phyloP scores from a whole-genome alignment of 2,113 vertebrate species.

The Phainopepla nitens region DNA sequence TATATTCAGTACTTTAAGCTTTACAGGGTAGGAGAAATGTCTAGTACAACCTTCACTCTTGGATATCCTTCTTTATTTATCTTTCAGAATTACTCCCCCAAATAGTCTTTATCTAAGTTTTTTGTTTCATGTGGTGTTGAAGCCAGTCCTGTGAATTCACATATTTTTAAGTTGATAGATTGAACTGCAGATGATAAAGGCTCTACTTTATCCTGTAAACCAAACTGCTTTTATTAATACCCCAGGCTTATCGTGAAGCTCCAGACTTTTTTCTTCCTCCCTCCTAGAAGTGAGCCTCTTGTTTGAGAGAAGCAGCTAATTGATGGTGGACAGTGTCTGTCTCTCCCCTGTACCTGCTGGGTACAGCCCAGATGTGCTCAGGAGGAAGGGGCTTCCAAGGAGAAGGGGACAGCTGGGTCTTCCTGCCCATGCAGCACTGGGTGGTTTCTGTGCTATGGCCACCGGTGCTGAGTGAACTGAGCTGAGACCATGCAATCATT shows the following conservation, averaged over 20 bases:
- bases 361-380: accelerated
- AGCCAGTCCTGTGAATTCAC: background rate
- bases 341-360: accelerated
- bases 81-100: background rate
- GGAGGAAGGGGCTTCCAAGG: background rate
- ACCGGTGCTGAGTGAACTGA: background rate
- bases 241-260: background rate
- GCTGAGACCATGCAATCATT: background rate
- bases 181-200: conserved; percentile 4
- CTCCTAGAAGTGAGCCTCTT: background rate
- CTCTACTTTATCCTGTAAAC: conserved; percentile 3
- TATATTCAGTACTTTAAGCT: background rate
- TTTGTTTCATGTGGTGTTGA: conserved; percentile 5
- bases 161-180: background rate
- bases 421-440: accelerated
- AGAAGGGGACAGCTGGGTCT: background rate
- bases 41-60: background rate
- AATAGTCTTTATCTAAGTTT: conserved; percentile 7
- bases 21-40: background rate
- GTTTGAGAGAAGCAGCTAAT: background rate
- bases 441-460: background rate
- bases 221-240: conserved; percentile 18
- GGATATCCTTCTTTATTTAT: background rate
- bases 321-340: background rate
- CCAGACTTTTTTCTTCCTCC: background rate